Conservation (phyloP, 2,888 invertebrate genomes). For the Elegia similella region DNA sequence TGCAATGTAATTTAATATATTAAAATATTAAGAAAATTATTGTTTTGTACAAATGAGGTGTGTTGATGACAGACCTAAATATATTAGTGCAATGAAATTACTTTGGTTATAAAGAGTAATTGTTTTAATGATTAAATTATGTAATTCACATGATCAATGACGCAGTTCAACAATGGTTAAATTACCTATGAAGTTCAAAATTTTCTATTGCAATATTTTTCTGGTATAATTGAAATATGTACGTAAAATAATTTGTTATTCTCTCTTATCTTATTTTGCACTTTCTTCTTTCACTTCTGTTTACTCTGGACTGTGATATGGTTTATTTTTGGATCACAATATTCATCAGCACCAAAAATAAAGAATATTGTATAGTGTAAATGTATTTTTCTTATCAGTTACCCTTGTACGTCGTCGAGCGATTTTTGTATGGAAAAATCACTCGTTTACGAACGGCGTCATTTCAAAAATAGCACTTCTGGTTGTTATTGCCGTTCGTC, state of each 20-base stretch:
- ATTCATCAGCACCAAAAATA: conserved; percentile 61
- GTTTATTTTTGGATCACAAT: conserved; percentile 52
- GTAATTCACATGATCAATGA: conserved; percentile 1
- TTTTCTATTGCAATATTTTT: conserved; percentile 4
- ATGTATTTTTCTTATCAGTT: conserved; percentile 24
- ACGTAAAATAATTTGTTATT: conserved; percentile 22
- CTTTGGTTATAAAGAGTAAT: conserved; percentile 38
- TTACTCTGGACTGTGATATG: conserved; percentile 56
- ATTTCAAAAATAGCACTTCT: too few relatives aligned
- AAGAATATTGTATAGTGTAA: conserved; percentile 51
- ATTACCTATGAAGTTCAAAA: neutral
- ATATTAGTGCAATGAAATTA: conserved; percentile 35
- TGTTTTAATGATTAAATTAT: conserved; percentile 37
- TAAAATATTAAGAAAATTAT: conserved; percentile 35
- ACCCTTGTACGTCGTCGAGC: too few relatives aligned
- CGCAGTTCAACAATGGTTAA: neutral
- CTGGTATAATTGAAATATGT: conserved; percentile 9
- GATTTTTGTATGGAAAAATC: too few relatives aligned
- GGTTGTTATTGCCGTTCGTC: too few relatives aligned
- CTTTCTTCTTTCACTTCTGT: conserved; percentile 26
- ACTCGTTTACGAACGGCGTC: too few relatives aligned
- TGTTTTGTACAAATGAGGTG: conserved; percentile 61
- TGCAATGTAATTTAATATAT: conserved; percentile 48
- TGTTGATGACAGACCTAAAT: conserved; percentile 32
- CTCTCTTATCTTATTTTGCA: conserved; percentile 20